Conservation (phyloP, 2,888 invertebrate genomes). For the Yponomeuta cagnagella region DNA sequence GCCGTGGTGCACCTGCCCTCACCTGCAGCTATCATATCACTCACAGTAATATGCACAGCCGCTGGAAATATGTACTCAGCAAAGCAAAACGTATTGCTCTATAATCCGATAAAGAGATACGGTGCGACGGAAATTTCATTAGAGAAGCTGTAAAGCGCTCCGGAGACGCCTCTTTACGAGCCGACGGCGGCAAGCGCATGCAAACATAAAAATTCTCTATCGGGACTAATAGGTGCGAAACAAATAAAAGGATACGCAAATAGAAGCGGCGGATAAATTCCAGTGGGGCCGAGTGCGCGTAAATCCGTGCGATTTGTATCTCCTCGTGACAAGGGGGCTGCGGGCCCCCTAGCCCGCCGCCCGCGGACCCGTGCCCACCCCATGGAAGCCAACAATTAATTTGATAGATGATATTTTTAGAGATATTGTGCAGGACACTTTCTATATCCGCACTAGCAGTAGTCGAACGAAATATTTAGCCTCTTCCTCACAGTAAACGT, state of each 20-base stretch:
- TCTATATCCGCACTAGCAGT: not conserved
- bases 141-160: conserved; percentile 67
- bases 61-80: conserved; percentile 64
- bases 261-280: conserved; percentile 72
- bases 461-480: not conserved
- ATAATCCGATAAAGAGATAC: conserved; percentile 69
- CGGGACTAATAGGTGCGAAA: conserved; percentile 73
- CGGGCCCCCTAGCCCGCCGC: conserved; percentile 32
- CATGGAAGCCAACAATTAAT: conserved; percentile 50
- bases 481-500: no score
- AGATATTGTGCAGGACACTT: conserved; percentile 4
- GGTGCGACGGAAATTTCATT: conserved; percentile 65
- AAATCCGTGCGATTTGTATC: conserved; percentile 77
- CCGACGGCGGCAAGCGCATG: conserved; percentile 57
- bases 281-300: conserved; percentile 71
- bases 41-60: conserved; percentile 19
- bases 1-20: not conserved
- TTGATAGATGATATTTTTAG: conserved; percentile 47
- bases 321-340: conserved; percentile 61
- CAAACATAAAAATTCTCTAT: conserved; percentile 76
- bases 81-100: conserved; percentile 42
- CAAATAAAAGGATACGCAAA: conserved; percentile 76
- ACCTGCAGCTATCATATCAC: not conserved
- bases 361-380: conserved; percentile 20
- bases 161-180: conserved; percentile 72